Conservation (phyloP, 2,888 invertebrate species). For the Julus scanicus region DNA sequence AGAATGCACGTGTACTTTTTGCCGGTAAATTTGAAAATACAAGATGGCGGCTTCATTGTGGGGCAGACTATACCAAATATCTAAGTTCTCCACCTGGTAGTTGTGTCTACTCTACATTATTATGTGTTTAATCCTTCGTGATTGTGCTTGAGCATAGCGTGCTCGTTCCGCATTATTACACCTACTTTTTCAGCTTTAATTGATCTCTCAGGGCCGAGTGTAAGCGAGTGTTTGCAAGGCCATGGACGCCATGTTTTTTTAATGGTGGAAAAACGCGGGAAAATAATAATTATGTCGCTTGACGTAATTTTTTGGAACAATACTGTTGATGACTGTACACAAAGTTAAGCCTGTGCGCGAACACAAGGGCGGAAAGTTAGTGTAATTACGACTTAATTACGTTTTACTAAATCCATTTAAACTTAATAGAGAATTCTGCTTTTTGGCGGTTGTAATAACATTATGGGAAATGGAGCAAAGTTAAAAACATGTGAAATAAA, state of each 20-base stretch:
- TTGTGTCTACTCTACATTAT: neutral
- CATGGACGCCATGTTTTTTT: neutral
- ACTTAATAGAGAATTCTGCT: too few species aligned
- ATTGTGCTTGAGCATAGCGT: slow-evolving; percentile 27
- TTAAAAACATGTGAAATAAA: too few species aligned
- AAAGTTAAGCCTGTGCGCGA: neutral
- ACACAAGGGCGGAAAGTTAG: neutral
- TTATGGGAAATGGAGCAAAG: too few species aligned
- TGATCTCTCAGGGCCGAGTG: slow-evolving; percentile 20
- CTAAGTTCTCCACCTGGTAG: neutral
- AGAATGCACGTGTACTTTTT: too few species aligned
- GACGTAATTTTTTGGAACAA: neutral
- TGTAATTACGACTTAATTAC: neutral
- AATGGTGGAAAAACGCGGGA: neutral
- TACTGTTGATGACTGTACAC: neutral
- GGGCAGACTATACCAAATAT: too few species aligned
- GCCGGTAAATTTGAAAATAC: too few species aligned
- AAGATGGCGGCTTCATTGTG: too few species aligned
- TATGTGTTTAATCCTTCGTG: neutral
- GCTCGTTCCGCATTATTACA: slow-evolving; percentile 36
- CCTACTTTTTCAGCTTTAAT: slow-evolving; percentile 18
- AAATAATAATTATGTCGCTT: slow-evolving; percentile 5
- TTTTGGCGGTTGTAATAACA: too few species aligned
- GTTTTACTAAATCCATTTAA: neutral
- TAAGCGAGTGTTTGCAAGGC: slow-evolving; percentile 2